Evolutionary conservation across 2,113 vertebrate species (phyloP), one percentile per base, ranked within the genome.

Genomic region (Agapornis roseicollis): DNA sequence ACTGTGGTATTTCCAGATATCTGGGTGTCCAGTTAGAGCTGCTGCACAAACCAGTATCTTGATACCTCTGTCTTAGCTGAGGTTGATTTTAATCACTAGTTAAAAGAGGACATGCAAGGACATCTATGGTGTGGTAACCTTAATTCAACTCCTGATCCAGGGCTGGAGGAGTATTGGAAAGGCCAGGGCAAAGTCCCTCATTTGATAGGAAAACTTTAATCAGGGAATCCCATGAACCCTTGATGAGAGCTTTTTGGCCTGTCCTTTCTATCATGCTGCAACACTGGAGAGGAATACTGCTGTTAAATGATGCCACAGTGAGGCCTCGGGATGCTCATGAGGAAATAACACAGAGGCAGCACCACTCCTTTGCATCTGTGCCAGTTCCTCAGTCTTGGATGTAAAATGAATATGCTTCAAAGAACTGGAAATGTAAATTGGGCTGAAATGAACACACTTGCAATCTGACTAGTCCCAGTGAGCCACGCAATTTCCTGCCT

Each of bases 201-300:
- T 89, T 84, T 79, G 83, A 28, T 72, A 27, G 61, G 35, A 74
- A 65, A 86, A 56, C 74, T 91, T 96, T 88, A 88, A 89, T 81
- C 93, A 42, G 89, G 23, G 71, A 60, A 84, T 91, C 69, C 39
- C 77, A 74, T 47, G 66, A 93, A 65, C 4, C 29, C 68, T 49
- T 2, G 6, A 35, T 47, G 42, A 52, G 77, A 76, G 76, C 37
- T 69, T 80, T 80, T 78, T 77, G 82, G 29, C 16, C 42, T 35
- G n/a, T 56, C 49, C 47, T 29, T 50, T 65, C n/a, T 14, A 1
- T 58, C n/a, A 39, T 74, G 44, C 60, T 7, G 0, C 37, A 29
- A 17, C 25, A 23, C 29, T 12, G 6, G 52, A 33, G 44, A 55
- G 70, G 63, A 82, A 83, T 6, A 27, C 41, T 82, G 78, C 74